A percentile compares a stretch with the other conserved stretches of the same genome.
Conservation (phyloP, 1,140 invertebrate species). For the Belonocnema kinseyi region DNA sequence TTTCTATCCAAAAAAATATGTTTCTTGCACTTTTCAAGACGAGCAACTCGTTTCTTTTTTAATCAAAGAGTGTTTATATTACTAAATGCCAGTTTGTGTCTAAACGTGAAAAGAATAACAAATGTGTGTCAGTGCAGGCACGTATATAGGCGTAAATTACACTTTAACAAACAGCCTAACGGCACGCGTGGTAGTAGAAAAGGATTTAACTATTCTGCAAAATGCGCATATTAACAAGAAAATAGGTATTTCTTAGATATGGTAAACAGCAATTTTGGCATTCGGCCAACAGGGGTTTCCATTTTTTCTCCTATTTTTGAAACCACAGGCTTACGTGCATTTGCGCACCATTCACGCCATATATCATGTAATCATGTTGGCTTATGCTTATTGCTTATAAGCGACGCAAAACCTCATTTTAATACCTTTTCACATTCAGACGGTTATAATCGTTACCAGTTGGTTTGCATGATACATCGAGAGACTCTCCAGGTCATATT, state of each 20-base stretch:
- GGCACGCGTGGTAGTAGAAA: slow-evolving; percentile 4
- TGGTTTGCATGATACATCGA: no score
- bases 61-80: background rate
- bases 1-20: no score
- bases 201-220: background rate
- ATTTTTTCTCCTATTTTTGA: background rate
- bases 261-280: background rate
- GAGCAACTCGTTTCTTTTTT: background rate
- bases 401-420: background rate
- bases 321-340: slow-evolving; percentile 10
- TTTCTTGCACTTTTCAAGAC: background rate
- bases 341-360: background rate
- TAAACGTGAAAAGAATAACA: background rate
- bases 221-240: background rate
- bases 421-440: background rate
- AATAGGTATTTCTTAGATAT: background rate
- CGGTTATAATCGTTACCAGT: no score
- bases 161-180: slow-evolving; percentile 25
- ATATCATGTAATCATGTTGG: background rate
- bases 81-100: background rate
- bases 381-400: background rate
- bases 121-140: background rate
- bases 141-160: slow-evolving; percentile 10
- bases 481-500: no score
- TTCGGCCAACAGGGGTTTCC: background rate